phyloP scores from a whole-genome alignment of 2,888 invertebrate genomes.

The Harmothoe impar region DNA sequence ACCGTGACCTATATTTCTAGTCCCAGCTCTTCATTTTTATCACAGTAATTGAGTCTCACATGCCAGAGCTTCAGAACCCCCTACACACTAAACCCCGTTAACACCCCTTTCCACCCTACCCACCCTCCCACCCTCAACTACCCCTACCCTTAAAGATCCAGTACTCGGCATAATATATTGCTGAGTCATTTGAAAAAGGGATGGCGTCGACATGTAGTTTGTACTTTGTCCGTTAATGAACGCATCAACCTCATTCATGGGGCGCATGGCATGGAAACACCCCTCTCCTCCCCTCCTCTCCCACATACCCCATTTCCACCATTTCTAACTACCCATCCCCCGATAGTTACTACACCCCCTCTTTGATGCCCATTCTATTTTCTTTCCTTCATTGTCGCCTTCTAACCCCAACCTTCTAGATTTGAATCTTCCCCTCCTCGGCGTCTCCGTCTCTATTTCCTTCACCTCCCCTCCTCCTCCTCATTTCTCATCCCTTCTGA shows the following conservation, averaged over 20 bases:
- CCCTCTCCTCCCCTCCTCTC: not conserved
- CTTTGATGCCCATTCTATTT: no score
- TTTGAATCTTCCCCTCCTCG: no score
- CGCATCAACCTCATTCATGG: not conserved
- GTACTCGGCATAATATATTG: conserved; percentile 34
- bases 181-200: not conserved
- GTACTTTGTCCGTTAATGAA: not conserved
- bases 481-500: no score
- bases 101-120: no score
- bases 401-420: no score
- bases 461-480: no score
- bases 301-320: no score
- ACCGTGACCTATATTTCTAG: conserved; percentile 20
- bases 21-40: not conserved
- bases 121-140: not conserved
- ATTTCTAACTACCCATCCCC: no score
- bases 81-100: no score
- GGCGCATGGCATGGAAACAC: not conserved
- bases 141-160: not conserved
- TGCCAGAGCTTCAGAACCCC: not conserved
- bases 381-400: no score
- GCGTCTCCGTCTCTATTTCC: no score
- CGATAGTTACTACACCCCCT: no score
- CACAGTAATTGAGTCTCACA: not conserved
- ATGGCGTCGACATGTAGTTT: not conserved